Conservation (phyloP, 1,140 invertebrate species). For the Polyergus mexicanus region DNA sequence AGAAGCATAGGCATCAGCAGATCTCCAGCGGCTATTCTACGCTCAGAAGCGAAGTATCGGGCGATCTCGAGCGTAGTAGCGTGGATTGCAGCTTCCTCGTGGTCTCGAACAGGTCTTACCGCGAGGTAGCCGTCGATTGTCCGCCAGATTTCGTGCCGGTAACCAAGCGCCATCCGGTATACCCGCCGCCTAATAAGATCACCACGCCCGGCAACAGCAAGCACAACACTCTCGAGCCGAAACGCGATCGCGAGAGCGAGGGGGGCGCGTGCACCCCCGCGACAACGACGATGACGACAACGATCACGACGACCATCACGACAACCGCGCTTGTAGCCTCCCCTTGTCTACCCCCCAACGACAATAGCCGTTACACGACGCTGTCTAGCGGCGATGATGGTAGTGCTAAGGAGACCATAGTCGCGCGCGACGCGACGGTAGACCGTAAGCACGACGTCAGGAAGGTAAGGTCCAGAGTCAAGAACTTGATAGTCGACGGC, state of each 20-base stretch:
- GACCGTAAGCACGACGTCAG: conserved; percentile 77
- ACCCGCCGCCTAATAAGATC: conserved; percentile 88
- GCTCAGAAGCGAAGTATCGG: conserved; percentile 85
- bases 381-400: conserved; percentile 51
- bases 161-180: conserved; percentile 91
- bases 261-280: conserved; percentile 12
- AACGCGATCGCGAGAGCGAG: conserved; percentile 65
- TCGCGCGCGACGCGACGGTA: conserved; percentile 64
- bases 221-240: conserved; percentile 74
- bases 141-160: conserved; percentile 92
- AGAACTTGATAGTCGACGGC: conserved; percentile 80
- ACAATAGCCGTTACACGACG: conserved; percentile 52
- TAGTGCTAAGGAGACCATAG: conserved; percentile 67
- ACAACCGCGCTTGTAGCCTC: conserved; percentile 47
- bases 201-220: conserved; percentile 71
- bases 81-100: conserved; percentile 65
- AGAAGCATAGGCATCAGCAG: conserved; percentile 79
- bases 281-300: conserved; percentile 31
- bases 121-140: conserved; percentile 92
- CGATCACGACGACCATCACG: conserved; percentile 42
- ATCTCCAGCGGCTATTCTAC: conserved; percentile 85
- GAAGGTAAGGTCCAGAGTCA: conserved; percentile 85
- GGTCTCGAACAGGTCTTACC: conserved; percentile 83
- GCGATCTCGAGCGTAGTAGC: conserved; percentile 60
- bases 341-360: conserved; percentile 47